phyloP scores from a whole-genome alignment of 2,113 vertebrate species.

The Onychostruthus taczanowskii region DNA sequence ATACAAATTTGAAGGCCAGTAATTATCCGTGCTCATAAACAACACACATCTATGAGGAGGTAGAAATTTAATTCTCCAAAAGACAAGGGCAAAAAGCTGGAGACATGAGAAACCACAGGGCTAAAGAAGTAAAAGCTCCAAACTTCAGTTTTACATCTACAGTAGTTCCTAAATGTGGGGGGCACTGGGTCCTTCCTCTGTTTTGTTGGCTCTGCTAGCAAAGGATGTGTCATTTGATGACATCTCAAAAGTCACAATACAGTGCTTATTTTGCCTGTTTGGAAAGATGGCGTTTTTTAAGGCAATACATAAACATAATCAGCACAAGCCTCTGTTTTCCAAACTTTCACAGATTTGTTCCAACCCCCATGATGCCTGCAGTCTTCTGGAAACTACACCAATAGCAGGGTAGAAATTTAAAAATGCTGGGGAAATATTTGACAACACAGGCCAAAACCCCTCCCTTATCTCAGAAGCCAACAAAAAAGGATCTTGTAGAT shows the following conservation, averaged over 20 bases:
- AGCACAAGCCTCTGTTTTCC: neutral
- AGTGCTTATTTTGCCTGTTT: neutral
- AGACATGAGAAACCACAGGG: neutral
- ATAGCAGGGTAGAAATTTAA: neutral
- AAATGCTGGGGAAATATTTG: neutral
- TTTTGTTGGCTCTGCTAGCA: neutral
- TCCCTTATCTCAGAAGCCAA: neutral
- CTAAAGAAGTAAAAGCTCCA: neutral
- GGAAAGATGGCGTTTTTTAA: neutral
- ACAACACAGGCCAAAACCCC: neutral
- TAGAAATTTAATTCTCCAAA: neutral
- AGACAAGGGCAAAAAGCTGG: neutral
- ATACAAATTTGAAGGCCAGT: neutral
- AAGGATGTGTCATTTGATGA: neutral
- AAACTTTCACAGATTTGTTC: neutral
- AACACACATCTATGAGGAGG: neutral
- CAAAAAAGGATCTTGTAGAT: rapidly evolving
- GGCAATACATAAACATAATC: neutral
- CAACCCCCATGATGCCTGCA: neutral
- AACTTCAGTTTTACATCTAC: neutral
- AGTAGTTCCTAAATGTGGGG: neutral
- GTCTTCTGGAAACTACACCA: neutral
- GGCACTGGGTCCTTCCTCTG: neutral
- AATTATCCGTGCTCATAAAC: neutral
- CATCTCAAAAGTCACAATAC: neutral